Percentiles rank a stretch among this genome's conserved stretches.
Evolutionary conservation across 2,113 vertebrate genomes (phyloP).

Genomic region (Hylia prasina): DNA sequence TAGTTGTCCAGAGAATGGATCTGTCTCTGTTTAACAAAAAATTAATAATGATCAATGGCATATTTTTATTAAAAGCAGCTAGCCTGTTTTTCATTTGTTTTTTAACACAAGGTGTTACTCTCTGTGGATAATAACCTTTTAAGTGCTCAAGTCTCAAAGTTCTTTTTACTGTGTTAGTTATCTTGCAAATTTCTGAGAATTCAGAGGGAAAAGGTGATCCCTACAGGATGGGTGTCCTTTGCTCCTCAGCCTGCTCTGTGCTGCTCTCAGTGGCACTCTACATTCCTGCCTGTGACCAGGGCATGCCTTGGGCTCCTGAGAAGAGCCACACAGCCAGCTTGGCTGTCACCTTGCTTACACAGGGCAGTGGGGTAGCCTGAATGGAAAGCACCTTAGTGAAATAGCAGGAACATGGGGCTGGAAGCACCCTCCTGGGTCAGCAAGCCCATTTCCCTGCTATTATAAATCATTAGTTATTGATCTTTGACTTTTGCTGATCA

Average conservation of each 20-base stretch:
- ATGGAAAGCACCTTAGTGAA: background rate
- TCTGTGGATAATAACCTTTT: background rate
- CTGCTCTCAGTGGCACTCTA: background rate
- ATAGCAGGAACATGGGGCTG: background rate
- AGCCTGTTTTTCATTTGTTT: background rate
- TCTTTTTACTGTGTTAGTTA: background rate
- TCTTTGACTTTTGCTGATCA: background rate
- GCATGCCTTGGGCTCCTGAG: background rate
- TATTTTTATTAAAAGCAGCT: background rate
- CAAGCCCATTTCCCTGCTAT: background rate
- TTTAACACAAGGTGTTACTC: background rate
- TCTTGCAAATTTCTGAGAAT: background rate
- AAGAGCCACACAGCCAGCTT: background rate
- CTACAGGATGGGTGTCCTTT: background rate
- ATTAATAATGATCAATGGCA: accelerated
- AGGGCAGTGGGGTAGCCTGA: background rate
- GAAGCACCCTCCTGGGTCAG: background rate
- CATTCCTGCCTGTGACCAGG: background rate
- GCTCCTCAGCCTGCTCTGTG: background rate
- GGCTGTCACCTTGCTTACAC: background rate
- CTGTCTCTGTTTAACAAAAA: background rate
- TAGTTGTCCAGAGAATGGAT: background rate
- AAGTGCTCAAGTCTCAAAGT: background rate
- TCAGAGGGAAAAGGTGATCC: background rate
- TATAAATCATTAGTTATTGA: background rate